Conservation (phyloP, 2,888 invertebrate genomes). For the Augiades crinisus region DNA sequence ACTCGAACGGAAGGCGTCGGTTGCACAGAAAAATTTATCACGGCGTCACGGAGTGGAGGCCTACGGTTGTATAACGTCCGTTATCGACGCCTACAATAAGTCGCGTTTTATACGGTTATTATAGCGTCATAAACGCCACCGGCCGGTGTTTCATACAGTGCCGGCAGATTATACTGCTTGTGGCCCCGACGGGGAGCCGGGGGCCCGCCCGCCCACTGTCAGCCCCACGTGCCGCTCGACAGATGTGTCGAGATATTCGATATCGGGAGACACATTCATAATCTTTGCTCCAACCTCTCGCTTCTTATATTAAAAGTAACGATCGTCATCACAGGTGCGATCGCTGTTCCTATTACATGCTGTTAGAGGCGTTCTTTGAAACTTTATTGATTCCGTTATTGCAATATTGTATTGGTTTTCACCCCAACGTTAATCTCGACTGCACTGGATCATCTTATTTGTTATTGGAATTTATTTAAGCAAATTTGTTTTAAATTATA, state of each 20-base stretch:
- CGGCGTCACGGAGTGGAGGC: conserved; percentile 54
- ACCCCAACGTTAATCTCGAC: not conserved
- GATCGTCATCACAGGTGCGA: conserved; percentile 59
- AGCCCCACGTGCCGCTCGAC: conserved; percentile 73
- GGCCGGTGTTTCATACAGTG: conserved; percentile 79
- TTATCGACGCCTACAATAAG: conserved; percentile 80
- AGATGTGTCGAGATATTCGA: conserved; percentile 79
- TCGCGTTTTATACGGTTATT: conserved; percentile 81
- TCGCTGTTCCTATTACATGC: conserved; percentile 12
- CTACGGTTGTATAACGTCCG: conserved; percentile 72
- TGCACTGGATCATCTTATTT: no score
- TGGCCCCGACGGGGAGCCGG: conserved; percentile 49
- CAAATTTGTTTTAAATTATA: not conserved
- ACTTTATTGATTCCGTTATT: conserved; percentile 4
- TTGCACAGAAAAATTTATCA: conserved; percentile 47
- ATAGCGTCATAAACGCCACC: conserved; percentile 80
- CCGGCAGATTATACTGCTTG: conserved; percentile 76
- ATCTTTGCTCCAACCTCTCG: conserved; percentile 72
- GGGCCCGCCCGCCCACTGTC: conserved; percentile 62
- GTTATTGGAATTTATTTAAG: not conserved
- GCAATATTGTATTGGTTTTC: not conserved
- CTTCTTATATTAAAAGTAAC: conserved; percentile 75
- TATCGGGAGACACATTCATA: conserved; percentile 80
- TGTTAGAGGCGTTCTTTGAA: conserved; percentile 18
- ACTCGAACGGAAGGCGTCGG: conserved; percentile 34